Evolutionary conservation across 2,797 vertebrate genomes (phyloP), one percentile per base, ranked within the genome.

Genomic region (Sebastes flavidus): DNA sequence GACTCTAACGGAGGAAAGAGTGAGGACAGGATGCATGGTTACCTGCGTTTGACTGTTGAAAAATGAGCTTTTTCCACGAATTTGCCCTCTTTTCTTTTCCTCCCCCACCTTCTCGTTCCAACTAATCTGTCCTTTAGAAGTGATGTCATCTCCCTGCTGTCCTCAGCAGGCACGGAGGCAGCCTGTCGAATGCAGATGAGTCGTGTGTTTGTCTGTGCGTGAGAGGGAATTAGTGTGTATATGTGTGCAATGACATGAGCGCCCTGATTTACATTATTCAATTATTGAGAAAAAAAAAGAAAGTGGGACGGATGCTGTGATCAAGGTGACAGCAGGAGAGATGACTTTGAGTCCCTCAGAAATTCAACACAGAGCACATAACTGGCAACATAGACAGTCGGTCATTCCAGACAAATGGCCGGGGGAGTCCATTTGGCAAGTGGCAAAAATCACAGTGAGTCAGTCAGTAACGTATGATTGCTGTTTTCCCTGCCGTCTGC

Each of bases 401-500:
- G 68, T 63, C 76, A 69, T 18, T 78, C 78, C 78, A 58, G 65
- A 76, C 67, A 80, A 85, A 85, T 80, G 81, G 78, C 77, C 16
- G 30, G 65, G 59, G 63, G 75, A 77, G 80, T 92, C 86, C 75
- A 62, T 88, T 89, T 83, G 83, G 85, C 29, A 55, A 90, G 82
- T 88, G 82, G 78, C 83, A 61, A 85, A 52, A 89, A 88, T 90
- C 88, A 83, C 81, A 78, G 84, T 76, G 85, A 88, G 86, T 88
- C 87, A 90, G 89, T 91, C 89, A 87, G n/a, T 89, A 81, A 78
- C 36, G 80, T 88, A 89, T 92, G 90, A 93, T 91, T 91, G 91
- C 82, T 91, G 87, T 88, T 94, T 94, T 89, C 90, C 90, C 90
- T 85, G 86, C 82, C 86, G 91, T 89, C 90, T 87, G 88, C 87